These are phyloP conservation scores for Eurosta solidaginis DNA, from an alignment of 1,140 invertebrate genomes.

Conservation along the genomic window DNA sequence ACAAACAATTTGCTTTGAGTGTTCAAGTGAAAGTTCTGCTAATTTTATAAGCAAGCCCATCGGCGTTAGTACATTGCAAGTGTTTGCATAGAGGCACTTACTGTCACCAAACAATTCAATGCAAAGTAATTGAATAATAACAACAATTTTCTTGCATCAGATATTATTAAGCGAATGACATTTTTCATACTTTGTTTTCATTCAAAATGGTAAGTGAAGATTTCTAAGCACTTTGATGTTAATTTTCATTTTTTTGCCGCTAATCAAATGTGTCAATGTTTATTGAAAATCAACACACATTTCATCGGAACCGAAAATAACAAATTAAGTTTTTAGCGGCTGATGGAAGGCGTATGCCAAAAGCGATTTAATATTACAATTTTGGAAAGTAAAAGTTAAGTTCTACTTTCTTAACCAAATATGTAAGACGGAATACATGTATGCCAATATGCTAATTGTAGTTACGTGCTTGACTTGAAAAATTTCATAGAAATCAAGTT, in stretches of 20 bases:
- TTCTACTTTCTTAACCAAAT: neutral
- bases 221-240: neutral
- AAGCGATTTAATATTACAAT: neutral
- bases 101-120: neutral
- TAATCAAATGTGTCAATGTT: neutral
- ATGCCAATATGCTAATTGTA: neutral
- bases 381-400: slow-evolving; percentile 25
- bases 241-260: neutral
- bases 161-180: neutral
- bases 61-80: neutral
- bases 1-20: neutral
- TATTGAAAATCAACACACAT: neutral
- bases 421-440: too few relatives aligned
- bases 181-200: neutral
- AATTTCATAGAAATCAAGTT: neutral
- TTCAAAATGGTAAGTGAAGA: too few relatives aligned
- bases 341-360: neutral
- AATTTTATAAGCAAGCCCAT: neutral
- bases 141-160: neutral
- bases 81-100: neutral
- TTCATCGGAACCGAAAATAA: neutral
- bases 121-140: neutral
- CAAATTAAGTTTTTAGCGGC: neutral
- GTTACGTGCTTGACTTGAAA: neutral
- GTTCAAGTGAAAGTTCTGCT: slow-evolving; percentile 17